These are phyloP conservation scores for Xyrichtys novacula DNA, from an alignment of 2,797 vertebrate species.

Conservation along the genomic window DNA sequence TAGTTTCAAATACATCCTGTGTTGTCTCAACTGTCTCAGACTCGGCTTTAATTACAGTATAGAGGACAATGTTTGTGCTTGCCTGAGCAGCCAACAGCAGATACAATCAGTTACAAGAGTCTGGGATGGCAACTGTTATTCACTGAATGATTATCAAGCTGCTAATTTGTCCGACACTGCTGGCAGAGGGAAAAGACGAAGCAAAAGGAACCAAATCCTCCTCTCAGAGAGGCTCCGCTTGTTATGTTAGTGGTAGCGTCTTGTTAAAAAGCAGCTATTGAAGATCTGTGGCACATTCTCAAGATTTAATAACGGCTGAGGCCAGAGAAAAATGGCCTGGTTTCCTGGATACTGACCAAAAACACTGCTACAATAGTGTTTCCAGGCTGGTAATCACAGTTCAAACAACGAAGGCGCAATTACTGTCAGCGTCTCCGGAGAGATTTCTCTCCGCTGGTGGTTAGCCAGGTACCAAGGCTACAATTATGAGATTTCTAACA, in stretches of 20 bases:
- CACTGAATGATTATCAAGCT: slow-evolving; percentile 33
- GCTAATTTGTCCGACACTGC: slow-evolving; percentile 42
- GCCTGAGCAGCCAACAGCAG: slow-evolving; percentile 23
- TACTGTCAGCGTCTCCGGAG: slow-evolving; percentile 61
- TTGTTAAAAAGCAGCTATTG: slow-evolving; percentile 42
- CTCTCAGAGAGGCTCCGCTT: slow-evolving; percentile 35
- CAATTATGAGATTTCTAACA: slow-evolving; percentile 63
- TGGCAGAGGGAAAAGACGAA: slow-evolving; percentile 25
- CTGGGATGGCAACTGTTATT: slow-evolving; percentile 21
- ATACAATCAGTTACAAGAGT: slow-evolving; percentile 29
- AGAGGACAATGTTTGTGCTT: slow-evolving; percentile 30
- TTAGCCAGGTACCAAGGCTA: slow-evolving; percentile 58
- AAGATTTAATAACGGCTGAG: slow-evolving; percentile 49
- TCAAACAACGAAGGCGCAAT: slow-evolving; percentile 61
- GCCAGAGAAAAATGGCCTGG: slow-evolving; percentile 28
- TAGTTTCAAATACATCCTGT: slow-evolving; percentile 27
- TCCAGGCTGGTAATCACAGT: slow-evolving; percentile 62
- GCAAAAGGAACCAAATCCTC: slow-evolving; percentile 14
- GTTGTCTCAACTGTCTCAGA: slow-evolving; percentile 35
- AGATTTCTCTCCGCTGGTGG: slow-evolving; percentile 53
- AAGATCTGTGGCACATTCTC: slow-evolving; percentile 51
- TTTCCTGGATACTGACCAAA: slow-evolving; percentile 69
- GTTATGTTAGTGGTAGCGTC: slow-evolving; percentile 46
- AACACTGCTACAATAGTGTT: slow-evolving; percentile 50
- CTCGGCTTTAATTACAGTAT: slow-evolving; percentile 21